Conservation (phyloP, 2,113 vertebrate species). For the Polypterus bichir region DNA sequence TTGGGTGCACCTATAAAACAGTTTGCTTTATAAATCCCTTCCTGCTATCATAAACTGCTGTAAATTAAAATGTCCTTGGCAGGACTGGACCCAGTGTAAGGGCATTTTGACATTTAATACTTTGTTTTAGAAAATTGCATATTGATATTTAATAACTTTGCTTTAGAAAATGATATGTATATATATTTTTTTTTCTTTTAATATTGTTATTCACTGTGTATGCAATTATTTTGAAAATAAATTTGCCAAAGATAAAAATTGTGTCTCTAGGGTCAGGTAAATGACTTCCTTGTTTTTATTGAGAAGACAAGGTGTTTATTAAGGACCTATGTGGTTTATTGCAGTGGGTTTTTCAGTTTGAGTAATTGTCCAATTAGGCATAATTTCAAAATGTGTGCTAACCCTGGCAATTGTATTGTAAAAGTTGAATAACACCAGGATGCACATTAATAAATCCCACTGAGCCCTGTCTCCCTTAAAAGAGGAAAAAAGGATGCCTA, state of each 20-base stretch:
- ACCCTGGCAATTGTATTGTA: conserved; percentile 74
- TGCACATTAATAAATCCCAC: conserved; percentile 96
- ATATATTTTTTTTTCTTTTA: conserved; percentile 47
- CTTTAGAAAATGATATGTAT: too few species aligned
- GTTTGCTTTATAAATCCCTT: too few species aligned
- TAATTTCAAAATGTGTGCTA: conserved; percentile 93
- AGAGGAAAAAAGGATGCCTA: conserved; percentile 62
- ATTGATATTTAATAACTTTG: too few species aligned
- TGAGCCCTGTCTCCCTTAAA: conserved; percentile 81
- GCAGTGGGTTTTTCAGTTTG: conserved; percentile 93
- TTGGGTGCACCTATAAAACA: too few species aligned
- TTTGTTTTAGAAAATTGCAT: conserved; percentile 34
- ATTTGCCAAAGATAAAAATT: conserved; percentile 87
- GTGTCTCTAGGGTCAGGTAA: conserved; percentile 95
- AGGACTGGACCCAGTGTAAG: conserved; percentile 6
- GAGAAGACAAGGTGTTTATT: conserved; percentile 98
- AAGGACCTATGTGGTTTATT: conserved; percentile 89
- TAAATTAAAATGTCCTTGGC: too few species aligned
- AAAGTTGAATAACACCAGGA: conserved; percentile 75
- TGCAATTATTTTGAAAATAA: conserved; percentile 98
- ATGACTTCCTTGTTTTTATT: conserved; percentile 94
- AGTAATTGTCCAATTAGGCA: conserved; percentile 99
- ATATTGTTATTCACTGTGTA: conserved; percentile 77
- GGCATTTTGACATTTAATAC: conserved; percentile 70
- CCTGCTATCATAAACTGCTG: too few species aligned